Evolutionary conservation across 2,888 invertebrate species (phyloP).

Genomic region (Pinctada fucata): DNA sequence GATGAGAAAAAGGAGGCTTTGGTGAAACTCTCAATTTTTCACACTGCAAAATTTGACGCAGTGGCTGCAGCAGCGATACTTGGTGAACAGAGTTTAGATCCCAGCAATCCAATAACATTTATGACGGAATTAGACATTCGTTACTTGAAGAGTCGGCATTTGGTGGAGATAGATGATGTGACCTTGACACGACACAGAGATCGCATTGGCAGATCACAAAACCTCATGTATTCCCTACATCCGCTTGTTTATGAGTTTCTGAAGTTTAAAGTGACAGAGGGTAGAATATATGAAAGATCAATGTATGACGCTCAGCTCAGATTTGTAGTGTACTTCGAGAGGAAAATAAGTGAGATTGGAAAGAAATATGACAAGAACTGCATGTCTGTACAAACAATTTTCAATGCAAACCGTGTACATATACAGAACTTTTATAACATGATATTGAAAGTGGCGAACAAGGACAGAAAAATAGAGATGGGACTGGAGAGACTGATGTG

Average conservation of each 20-base stretch:
- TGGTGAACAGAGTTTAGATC: slow-evolving; percentile 9
- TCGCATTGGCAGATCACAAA: not conserved
- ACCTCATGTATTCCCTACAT: slow-evolving; percentile 33
- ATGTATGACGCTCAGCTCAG: slow-evolving; percentile 8
- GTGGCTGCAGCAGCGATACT: slow-evolving; percentile 25
- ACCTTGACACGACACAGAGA: not conserved
- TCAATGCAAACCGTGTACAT: slow-evolving; percentile 28
- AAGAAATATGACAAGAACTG: slow-evolving; percentile 24
- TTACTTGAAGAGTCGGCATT: slow-evolving; percentile 35
- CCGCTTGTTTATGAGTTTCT: slow-evolving; percentile 36
- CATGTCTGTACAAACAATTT: slow-evolving; percentile 7
- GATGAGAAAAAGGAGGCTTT: slow-evolving; percentile 5
- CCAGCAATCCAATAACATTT: not conserved
- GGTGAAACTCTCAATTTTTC: slow-evolving; percentile 28
- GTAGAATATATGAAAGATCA: slow-evolving; percentile 7
- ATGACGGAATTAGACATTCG: slow-evolving; percentile 25
- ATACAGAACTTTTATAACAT: slow-evolving; percentile 25
- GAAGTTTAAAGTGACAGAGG: not conserved
- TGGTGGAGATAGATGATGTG: slow-evolving; percentile 30
- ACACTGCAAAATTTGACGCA: slow-evolving; percentile 30
- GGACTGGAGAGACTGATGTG: not conserved
- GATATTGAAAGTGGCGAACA: not conserved
- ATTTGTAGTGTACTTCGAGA: slow-evolving; percentile 29
- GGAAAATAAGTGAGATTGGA: slow-evolving; percentile 19
- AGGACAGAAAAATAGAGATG: not conserved